Evolutionary conservation across 2,797 vertebrate genomes (phyloP).

Genomic region (Antrozous pallidus): DNA sequence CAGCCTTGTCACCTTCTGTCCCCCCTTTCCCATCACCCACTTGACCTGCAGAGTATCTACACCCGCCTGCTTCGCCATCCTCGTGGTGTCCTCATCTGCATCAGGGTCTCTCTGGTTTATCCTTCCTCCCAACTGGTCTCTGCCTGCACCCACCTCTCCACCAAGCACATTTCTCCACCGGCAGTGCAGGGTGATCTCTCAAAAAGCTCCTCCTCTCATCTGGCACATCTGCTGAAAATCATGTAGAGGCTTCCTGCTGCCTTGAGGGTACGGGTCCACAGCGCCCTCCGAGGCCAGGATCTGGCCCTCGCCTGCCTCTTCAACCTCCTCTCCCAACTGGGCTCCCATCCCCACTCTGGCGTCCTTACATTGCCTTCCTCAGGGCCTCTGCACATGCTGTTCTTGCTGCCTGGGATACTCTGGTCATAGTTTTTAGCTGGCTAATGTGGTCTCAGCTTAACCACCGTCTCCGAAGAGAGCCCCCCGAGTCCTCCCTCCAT

Average conservation of each 20-base stretch:
- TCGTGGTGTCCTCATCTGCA: not conserved
- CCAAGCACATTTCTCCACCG: not conserved
- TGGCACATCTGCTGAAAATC: not conserved
- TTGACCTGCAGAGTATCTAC: not conserved
- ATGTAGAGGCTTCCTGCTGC: not conserved
- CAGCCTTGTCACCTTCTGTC: not conserved
- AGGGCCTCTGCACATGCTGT: not conserved
- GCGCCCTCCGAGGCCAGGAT: not conserved
- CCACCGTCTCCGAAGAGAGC: not conserved
- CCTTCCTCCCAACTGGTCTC: not conserved
- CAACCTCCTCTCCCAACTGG: not conserved
- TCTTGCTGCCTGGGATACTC: not conserved
- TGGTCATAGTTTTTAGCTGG: not conserved
- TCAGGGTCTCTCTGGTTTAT: not conserved
- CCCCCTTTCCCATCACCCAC: not conserved
- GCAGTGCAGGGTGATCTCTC: not conserved
- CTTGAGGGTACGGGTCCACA: not conserved
- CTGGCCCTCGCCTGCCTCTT: not conserved
- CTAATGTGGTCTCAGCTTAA: not conserved
- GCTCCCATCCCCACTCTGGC: no score
- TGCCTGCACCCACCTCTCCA: not conserved
- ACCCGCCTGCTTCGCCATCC: not conserved
- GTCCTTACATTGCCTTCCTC: not conserved
- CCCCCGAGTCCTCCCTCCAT: accelerated
- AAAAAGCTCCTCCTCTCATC: not conserved